phyloP scores from a whole-genome alignment of 2,888 invertebrate species.

The Acrobasis suavella region DNA sequence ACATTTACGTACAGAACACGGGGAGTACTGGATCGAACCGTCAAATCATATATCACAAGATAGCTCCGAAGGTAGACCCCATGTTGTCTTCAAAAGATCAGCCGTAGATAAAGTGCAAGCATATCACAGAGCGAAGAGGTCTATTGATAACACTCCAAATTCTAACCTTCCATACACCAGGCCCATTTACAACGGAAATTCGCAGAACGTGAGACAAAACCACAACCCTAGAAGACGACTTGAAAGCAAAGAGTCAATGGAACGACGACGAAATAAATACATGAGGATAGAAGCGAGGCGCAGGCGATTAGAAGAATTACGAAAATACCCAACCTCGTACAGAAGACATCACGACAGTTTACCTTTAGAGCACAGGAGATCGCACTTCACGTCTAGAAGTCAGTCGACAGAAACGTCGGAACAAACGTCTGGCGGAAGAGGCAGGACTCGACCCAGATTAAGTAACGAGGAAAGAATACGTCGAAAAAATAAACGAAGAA shows the following conservation, averaged over 20 bases:
- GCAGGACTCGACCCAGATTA: slow-evolving; percentile 47
- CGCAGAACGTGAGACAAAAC: slow-evolving; percentile 61
- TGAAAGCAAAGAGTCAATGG: slow-evolving; percentile 84
- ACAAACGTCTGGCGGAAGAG: slow-evolving; percentile 41
- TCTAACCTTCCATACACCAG: slow-evolving; percentile 53
- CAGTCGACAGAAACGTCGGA: slow-evolving; percentile 60
- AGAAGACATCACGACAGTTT: slow-evolving; percentile 60
- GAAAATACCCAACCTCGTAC: slow-evolving; percentile 67
- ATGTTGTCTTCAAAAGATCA: slow-evolving; percentile 86
- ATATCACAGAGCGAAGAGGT: slow-evolving; percentile 65
- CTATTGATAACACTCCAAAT: slow-evolving; percentile 45
- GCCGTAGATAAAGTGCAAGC: slow-evolving; percentile 80
- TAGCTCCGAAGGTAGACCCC: slow-evolving; percentile 78
- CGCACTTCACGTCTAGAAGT: slow-evolving; percentile 50
- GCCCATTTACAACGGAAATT: slow-evolving; percentile 73
- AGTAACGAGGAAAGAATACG: slow-evolving; percentile 50
- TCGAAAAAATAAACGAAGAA: slow-evolving; percentile 63
- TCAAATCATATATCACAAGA: slow-evolving; percentile 76
- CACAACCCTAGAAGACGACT: slow-evolving; percentile 73
- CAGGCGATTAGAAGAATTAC: slow-evolving; percentile 61
- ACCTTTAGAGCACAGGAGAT: slow-evolving; percentile 62
- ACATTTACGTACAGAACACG: slow-evolving; percentile 84
- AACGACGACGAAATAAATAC: slow-evolving; percentile 63
- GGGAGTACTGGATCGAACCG: slow-evolving; percentile 89
- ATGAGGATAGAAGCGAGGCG: slow-evolving; percentile 56